Evolutionary conservation across 1,140 invertebrate genomes (phyloP), one percentile per base, ranked within the genome.

Genomic region (Ectropis grisescens): DNA sequence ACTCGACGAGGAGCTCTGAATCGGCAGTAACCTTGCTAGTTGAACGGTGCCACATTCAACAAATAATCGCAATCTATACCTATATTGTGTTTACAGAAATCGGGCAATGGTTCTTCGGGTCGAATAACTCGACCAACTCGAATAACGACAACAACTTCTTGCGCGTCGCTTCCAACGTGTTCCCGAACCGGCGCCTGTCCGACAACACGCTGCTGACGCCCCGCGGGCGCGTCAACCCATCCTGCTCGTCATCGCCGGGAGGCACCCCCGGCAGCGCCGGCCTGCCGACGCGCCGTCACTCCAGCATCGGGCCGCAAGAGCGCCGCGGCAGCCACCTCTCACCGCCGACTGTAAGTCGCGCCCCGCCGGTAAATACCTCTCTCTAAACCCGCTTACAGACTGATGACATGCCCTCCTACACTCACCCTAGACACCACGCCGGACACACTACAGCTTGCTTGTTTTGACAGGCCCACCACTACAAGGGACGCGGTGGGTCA

Each of bases 141-240:
- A 19, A 52, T 26, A 66, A 58, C 11, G 93, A 95, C 61, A 91
- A 89, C 60, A 95, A 95, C 78, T 93, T 94, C 80, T 82, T 96
- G 57, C 87, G 92, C 25, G 94, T 96, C 1, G 87, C 34, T 13
- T 37, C 88, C 23, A 93, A 89, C 57, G 87, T 89, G 2, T 92
- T 93, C 62, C 89, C 92, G 11, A 94, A 89, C 62, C 88, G 94
- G 29, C 89, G 94, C 19, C 85, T 96, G 12, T 96, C 93, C 2
- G 94, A 97, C 78, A 96, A 96, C 75, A 94, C 93, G 12, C 82
- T 96, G 50, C 94, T 94, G 88, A 92, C 94, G 13, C 92, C 93
- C 7, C 95, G 93, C 82, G 95, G 94, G 46, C 86, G 90, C 8
- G 89, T 94, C 22, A 91, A 91, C 1, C 91, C 91, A 22, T 93